Evolutionary conservation across 2,113 vertebrate species (phyloP).

Genomic region (Clarias macrocephalus): DNA sequence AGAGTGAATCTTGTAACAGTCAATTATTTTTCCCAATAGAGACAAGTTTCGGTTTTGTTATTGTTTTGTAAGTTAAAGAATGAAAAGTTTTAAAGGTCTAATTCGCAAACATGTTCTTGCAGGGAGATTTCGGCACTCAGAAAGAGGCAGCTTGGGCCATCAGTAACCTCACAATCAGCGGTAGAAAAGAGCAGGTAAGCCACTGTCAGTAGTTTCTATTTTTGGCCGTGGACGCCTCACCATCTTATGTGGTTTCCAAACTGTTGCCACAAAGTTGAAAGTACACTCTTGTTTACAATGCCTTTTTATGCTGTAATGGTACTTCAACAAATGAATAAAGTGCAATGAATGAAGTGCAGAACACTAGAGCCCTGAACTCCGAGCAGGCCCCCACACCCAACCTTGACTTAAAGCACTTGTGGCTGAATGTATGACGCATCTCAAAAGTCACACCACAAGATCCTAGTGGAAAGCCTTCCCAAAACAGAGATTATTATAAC

Average conservation of each 20-base stretch:
- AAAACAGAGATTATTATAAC: not conserved
- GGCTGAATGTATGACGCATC: not conserved
- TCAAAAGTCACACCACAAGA: not conserved
- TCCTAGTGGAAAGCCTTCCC: not conserved
- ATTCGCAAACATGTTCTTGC: constrained; percentile 24
- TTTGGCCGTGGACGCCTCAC: not conserved
- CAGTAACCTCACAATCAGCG: constrained; percentile 98
- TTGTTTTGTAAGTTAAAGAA: not conserved
- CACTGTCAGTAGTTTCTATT: not conserved
- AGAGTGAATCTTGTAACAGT: no score
- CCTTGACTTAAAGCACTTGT: not conserved
- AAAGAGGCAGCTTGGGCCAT: constrained; percentile 99
- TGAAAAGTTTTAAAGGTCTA: not conserved
- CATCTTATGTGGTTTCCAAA: not conserved
- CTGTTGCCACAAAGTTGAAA: no score
- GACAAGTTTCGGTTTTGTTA: not conserved
- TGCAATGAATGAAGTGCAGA: not conserved
- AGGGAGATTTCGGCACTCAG: constrained; percentile 99
- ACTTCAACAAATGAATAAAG: no score
- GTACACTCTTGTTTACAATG: not conserved
- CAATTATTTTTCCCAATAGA: no score
- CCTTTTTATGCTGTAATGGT: not conserved
- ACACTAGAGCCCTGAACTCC: not conserved
- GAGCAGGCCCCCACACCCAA: not conserved
- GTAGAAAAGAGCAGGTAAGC: constrained; percentile 55